These are phyloP conservation scores for Choloepus hoffmanni DNA, from an alignment of 2,113 vertebrate species.

Conservation along the genomic window DNA sequence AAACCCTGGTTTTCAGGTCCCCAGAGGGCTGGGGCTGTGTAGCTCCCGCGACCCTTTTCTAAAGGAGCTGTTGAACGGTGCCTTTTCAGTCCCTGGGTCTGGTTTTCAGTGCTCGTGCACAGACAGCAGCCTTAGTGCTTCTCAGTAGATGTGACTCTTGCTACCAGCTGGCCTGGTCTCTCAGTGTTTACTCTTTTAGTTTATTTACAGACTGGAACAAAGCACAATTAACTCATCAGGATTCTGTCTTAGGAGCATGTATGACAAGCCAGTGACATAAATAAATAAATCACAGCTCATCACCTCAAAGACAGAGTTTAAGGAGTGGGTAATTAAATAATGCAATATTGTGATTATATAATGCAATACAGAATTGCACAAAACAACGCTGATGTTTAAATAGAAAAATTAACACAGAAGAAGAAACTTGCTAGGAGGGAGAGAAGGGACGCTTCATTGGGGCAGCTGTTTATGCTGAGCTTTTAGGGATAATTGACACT, in stretches of 20 bases:
- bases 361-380: fast-evolving
- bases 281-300: not conserved
- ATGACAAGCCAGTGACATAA: not conserved
- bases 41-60: no score
- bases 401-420: not conserved
- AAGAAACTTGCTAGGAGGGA: not conserved
- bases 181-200: fast-evolving
- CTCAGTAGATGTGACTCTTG: fast-evolving
- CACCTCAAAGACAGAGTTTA: not conserved
- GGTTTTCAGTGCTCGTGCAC: no score
- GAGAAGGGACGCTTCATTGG: fast-evolving
- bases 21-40: no score
- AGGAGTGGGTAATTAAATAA: not conserved
- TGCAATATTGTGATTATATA: not conserved
- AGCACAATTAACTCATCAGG: not conserved
- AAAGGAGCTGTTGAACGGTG: no score
- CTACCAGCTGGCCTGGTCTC: not conserved
- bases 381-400: fast-evolving
- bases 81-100: no score
- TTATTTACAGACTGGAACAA: not conserved
- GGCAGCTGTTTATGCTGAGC: fast-evolving
- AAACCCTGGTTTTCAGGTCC: fast-evolving
- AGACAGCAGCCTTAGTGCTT: no score
- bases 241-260: no score
- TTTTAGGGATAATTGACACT: fast-evolving